Evolutionary conservation across 2,113 vertebrate species (phyloP).

Genomic region (Pelecanus crispus): DNA sequence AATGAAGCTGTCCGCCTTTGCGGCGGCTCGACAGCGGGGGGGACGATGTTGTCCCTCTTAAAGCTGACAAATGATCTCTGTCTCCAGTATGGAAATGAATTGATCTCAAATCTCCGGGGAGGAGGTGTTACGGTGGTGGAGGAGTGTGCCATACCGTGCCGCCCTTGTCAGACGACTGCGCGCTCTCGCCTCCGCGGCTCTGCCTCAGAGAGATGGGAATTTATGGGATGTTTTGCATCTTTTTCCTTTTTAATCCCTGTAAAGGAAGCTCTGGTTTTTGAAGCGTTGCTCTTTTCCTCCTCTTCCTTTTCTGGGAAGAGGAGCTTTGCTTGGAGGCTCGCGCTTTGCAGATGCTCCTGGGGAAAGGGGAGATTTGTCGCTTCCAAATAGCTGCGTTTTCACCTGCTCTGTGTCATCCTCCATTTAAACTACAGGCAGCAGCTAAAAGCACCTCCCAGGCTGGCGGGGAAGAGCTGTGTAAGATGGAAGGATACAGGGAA

Average conservation of each 20-base stretch:
- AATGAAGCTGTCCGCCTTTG: background rate
- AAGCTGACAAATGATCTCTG: background rate
- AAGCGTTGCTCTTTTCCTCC: background rate
- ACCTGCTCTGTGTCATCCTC: background rate
- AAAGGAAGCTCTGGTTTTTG: background rate
- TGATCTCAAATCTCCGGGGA: background rate
- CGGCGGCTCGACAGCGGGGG: fast-evolving
- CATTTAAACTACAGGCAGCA: background rate
- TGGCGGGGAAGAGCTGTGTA: background rate
- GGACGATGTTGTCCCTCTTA: fast-evolving
- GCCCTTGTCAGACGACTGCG: background rate
- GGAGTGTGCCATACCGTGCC: background rate
- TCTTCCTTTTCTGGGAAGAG: background rate
- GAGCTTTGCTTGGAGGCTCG: background rate
- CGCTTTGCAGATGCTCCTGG: background rate
- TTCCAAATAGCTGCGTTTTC: background rate
- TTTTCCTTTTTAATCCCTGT: background rate
- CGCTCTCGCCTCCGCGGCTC: background rate
- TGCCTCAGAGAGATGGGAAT: background rate
- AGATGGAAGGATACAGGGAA: background rate
- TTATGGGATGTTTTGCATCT: background rate
- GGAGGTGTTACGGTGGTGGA: fast-evolving
- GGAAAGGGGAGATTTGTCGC: background rate
- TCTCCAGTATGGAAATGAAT: fast-evolving
- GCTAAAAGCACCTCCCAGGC: background rate